phyloP scores from a whole-genome alignment of 2,797 vertebrate genomes.

The Arrhamphus sclerolepis region DNA sequence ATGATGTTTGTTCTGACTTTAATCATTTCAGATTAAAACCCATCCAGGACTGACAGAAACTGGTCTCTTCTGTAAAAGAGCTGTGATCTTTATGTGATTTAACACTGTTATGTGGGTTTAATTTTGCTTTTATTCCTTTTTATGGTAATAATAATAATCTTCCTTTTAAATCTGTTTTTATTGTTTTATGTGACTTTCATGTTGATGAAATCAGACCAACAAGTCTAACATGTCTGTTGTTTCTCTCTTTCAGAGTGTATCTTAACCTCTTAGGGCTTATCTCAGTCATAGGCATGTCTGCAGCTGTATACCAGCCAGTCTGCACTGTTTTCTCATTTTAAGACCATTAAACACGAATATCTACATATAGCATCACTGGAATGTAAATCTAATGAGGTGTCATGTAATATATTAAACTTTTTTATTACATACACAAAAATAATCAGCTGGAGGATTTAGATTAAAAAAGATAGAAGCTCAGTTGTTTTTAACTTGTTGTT shows the following conservation, averaged over 20 bases:
- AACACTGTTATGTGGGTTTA: too few species aligned
- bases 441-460: rapidly evolving
- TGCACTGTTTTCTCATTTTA: background rate
- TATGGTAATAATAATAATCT: too few species aligned
- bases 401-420: background rate
- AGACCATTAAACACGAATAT: background rate
- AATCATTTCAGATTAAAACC: background rate
- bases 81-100: background rate
- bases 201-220: too few species aligned
- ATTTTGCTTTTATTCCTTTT: too few species aligned
- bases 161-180: too few species aligned
- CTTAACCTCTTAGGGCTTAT: background rate
- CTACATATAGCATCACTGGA: background rate
- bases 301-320: background rate
- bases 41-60: background rate
- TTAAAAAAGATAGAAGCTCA: background rate
- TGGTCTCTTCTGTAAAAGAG: background rate
- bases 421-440: background rate
- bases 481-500: rapidly evolving
- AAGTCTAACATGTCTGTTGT: too few species aligned
- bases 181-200: too few species aligned
- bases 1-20: background rate
- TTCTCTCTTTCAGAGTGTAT: too few species aligned
- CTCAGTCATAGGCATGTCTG: background rate
- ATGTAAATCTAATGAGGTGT: background rate